Evolutionary conservation across 92 coral and sea anemone genomes (phyloP).

Genomic region (Zoanthus sansibaricus): DNA sequence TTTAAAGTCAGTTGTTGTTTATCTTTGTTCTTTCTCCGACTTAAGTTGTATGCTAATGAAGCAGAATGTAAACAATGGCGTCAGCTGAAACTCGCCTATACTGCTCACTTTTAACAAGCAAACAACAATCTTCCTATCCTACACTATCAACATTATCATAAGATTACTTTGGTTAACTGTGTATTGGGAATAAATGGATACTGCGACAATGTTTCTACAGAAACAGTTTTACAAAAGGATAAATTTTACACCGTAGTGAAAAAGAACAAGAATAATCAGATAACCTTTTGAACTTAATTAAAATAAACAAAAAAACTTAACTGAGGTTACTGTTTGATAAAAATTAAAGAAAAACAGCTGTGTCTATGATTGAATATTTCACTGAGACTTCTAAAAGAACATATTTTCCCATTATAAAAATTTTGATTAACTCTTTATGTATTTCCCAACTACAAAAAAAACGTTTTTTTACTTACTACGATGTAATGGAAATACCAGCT

Average conservation of each 20-base stretch:
- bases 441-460: neutral
- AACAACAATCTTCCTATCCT: too few species aligned
- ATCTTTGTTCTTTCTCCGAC: too few species aligned
- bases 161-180: neutral
- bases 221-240: too few species aligned
- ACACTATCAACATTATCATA: neutral
- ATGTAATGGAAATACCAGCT: too few species aligned
- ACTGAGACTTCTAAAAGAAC: neutral
- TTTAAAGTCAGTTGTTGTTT: too few species aligned
- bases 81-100: too few species aligned
- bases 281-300: neutral
- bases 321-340: neutral
- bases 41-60: too few species aligned
- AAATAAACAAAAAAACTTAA: neutral
- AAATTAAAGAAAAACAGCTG: neutral
- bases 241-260: too few species aligned
- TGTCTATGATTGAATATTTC: neutral
- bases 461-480: neutral
- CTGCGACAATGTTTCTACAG: too few species aligned
- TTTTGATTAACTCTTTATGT: neutral
- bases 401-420: neutral
- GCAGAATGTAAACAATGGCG: too few species aligned
- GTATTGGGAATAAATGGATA: neutral
- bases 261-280: too few species aligned
- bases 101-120: too few species aligned